A percentile compares a stretch with the other conserved stretches of the same genome.
These are phyloP conservation scores for Rhagologus leucostigma DNA, from an alignment of 2,113 vertebrate genomes.

Conservation along the genomic window DNA sequence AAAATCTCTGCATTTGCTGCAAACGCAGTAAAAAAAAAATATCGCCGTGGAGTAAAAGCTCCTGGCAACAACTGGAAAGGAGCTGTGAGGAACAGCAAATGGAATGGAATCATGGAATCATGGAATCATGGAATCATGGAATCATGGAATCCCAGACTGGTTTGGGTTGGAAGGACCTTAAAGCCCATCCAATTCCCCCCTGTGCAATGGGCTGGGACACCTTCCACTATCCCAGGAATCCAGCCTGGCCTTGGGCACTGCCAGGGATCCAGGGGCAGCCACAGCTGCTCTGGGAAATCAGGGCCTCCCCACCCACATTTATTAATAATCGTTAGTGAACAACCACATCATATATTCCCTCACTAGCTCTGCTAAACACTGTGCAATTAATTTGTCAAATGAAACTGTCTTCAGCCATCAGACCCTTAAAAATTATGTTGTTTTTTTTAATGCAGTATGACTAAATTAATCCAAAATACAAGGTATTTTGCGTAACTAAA, in stretches of 20 bases:
- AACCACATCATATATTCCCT: not conserved
- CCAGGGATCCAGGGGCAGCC: not conserved
- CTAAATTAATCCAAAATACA: not conserved
- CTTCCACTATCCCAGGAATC: not conserved
- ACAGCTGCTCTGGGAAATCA: not conserved
- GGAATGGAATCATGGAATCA: not conserved
- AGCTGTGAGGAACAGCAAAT: not conserved
- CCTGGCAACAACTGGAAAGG: not conserved
- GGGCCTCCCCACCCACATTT: not conserved
- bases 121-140: not conserved
- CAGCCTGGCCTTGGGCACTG: not conserved
- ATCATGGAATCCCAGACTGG: not conserved
- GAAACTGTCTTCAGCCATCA: not conserved
- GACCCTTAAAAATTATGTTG: not conserved
- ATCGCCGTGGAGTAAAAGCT: not conserved
- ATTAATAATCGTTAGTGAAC: not conserved
- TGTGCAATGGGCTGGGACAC: not conserved
- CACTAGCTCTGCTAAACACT: not conserved
- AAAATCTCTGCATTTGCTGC: not conserved
- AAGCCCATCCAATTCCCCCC: accelerated
- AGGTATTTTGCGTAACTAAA: not conserved
- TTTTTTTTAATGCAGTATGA: not conserved
- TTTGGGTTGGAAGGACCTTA: not conserved
- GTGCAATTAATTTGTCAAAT: not conserved
- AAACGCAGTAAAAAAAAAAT: not conserved